Conservation (phyloP, 2,888 invertebrate species). For the Caenorhabditis afra region DNA sequence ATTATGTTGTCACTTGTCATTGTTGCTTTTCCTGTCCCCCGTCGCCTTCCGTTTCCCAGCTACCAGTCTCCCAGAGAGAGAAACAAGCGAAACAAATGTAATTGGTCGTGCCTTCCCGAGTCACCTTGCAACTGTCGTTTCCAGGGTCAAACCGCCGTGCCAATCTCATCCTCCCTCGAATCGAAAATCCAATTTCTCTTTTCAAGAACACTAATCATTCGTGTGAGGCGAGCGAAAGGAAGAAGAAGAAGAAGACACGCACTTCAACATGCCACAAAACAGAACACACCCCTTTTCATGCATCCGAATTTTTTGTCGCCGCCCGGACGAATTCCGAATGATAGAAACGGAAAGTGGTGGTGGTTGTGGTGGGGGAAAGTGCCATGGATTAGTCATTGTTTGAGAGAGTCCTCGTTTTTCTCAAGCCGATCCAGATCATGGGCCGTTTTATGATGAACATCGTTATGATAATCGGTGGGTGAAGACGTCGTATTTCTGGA, state of each 20-base stretch:
- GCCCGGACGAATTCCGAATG: constrained; percentile 15
- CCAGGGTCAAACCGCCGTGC: constrained; percentile 38
- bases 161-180: not conserved
- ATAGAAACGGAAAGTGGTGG: constrained; percentile 49
- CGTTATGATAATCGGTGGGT: constrained; percentile 58
- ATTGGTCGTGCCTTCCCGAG: constrained; percentile 34
- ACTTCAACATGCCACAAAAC: constrained; percentile 20
- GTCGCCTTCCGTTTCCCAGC: constrained; percentile 4
- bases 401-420: constrained; percentile 48
- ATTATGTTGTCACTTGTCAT: constrained; percentile 54
- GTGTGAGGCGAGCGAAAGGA: no score
- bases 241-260: no score
- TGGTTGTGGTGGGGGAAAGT: constrained; percentile 32
- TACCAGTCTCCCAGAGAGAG: not conserved
- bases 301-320: constrained; percentile 45
- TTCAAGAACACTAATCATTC: constrained; percentile 50
- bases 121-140: constrained; percentile 26
- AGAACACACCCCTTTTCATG: constrained; percentile 11
- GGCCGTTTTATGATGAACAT: constrained; percentile 54
- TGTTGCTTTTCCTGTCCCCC: not conserved
- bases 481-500: constrained; percentile 23
- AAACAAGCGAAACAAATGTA: constrained; percentile 33
- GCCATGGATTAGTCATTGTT: constrained; percentile 53
- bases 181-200: constrained; percentile 28
- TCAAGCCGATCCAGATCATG: constrained; percentile 52